Evolutionary conservation across 2,888 invertebrate species (phyloP), one percentile per base, ranked within the genome.

Genomic region (Lasiommata megera): DNA sequence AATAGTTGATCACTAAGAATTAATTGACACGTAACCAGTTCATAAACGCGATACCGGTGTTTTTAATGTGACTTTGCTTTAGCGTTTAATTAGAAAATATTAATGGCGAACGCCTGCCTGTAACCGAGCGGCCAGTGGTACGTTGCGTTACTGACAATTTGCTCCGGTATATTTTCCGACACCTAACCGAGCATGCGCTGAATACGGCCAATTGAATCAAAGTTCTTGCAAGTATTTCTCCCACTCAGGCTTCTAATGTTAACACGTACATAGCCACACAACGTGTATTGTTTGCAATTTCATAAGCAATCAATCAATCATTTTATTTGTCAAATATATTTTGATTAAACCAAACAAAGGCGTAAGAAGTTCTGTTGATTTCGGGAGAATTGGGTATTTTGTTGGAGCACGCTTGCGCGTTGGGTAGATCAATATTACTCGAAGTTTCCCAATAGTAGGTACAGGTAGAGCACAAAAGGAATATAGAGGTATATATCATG

Each of bases 351-450:
- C 23, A 29, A 46, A 46, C 31, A 46, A 6, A 12, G 6, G n/a
- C n/a, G 14, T 16, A 29, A 31, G 12, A 3, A 23, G 16, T 31
- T 18, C 3, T 34, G 5, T 43, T 56, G 1, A 1, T 36, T 46
- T 46, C 31, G 11, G 16, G 11, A 17, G 36, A 46, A 31, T 50
- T 53, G 51, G 36, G 48, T 41, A 51, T 54, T 46, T 34, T 34
- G 6, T 38, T 50, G 53, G 56, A 73, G 67, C 74, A 87, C 88
- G 88, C 88, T 79, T 88, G 88, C 88, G 88, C 88, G 86, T 65
- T 66, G 64, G 56, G 58, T 61, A 74, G 81, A 86, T 88, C 88
- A 79, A 88, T 88, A 83, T 50, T 9, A 58, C 68, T 55, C 62
- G 54, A 60, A 62, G 54, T 53, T 61, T 61, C 62, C 61, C 60